Base-by-base conservation (phyloP, 2,113 vertebrate genomes). In the Paedocypris sp. region DNA sequence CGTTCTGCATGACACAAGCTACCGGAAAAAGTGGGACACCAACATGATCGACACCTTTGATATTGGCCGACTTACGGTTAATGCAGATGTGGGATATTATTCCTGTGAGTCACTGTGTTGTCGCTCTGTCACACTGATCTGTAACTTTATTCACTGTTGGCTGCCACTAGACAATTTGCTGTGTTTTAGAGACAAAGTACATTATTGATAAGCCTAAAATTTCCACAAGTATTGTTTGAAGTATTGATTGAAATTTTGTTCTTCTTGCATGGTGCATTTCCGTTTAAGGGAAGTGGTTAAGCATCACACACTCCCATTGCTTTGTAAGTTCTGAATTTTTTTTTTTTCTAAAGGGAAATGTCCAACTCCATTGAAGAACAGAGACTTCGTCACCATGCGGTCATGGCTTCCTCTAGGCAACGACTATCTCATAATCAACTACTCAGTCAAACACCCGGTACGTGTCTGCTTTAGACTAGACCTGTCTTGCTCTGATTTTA, bases 21-120 rank as follows among this genome's bases (percentile, higher is more conserved):
- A 93, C 77, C 85, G 91, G 52, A 87, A 67, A 73, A 94, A 94
- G 46, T 94, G 91, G 91, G 91, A 94, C 79, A 77, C 81, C 0
- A 91, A 91, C 78, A 88, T 94, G 88, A 90, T 94, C 0, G 91
- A 94, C 71, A 92, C 91, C 11, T 88, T 87, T 1, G 91, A 94
- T 76, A 92, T 94, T 2, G 90, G 86, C 3, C 72, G 84, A 33
- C 86, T 94, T 66, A 94, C 90, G 0, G 91, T 80, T 38, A 94
- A 94, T 0, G 83, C 90, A 0, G 91, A 94, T 1, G 87, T 94
- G 0, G 91, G 91, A 50, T 93, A 94, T 67, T 94, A 94, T 72
- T 91, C 91, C 66, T 94, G 91, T 94, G 51, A 88, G 90, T 75
- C 26, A 42, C 10, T 47, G 2, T 1, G 12, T 33, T n/a, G 13